Base-by-base conservation (phyloP, 2,888 invertebrate species). In the Luffia ferchaultella region DNA sequence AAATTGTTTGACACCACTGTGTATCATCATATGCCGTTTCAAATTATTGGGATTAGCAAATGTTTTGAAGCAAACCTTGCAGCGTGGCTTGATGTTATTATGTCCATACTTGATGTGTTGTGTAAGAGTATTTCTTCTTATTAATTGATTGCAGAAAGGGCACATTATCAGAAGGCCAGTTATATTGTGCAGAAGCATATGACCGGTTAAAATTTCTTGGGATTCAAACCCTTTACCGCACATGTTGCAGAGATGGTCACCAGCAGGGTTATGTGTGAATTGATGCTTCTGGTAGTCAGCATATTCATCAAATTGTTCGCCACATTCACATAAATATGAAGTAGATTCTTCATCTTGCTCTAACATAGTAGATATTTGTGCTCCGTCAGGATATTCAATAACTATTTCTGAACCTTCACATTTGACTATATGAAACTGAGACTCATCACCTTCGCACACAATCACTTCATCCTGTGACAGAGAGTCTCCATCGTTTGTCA, bases 11-110 rank as follows among this genome's bases (percentile, higher is more conserved):
- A 77, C 60, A 0, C 80, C 84, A 1, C 61, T 72, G 52, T 85
- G 85, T 5, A 83, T 84, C 74, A 79, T 76, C 77, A 82, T 78
- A 57, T 85, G 85, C 1, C 84, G 73, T 62, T 83, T 84, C 17
- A 84, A 62, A 53, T 85, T 85, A 54, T 83, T 80, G 0, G 77
- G 76, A 56, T 82, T 85, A 0, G 84, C 84, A 63, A 85, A 85
- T 15, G 84, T 80, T 54, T 85, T 85, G 1, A 60, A 60, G 52
- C 85, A 85, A 2, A 79, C 43, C 17, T 62, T 65, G 55, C 85
- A 85, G 12, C 70, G 63, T 0, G 84, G 83, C 54, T 79, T 80
- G n/a, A 73, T 63, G 19, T 72, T 73, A 48, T 73, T 83, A 55
- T 85, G 85, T 1, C 69, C 68, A 42, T 78, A 78, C 58, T 84